Evolutionary conservation across 1,140 invertebrate species (phyloP), one percentile per base, ranked within the genome.

Genomic region (Bombyx mandarina): DNA sequence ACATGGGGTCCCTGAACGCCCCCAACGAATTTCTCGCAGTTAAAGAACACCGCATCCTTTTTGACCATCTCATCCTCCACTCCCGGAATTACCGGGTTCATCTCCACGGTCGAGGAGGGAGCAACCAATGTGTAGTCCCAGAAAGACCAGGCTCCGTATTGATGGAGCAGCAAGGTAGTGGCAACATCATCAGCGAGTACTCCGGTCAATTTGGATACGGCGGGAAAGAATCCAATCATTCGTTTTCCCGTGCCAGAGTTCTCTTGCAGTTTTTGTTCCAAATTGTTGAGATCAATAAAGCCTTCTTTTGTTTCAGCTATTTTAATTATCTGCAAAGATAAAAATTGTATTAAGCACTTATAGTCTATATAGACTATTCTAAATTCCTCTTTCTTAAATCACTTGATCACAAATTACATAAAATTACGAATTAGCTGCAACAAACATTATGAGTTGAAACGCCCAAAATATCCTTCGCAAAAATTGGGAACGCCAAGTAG

Each of bases 71-170:
- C 90, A 66, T 92, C 90, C 54, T 91, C 89, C 42, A 93, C 92
- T 43, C 91, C 91, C 3, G 91, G 87, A 52, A 93, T 67, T 60
- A 78, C 84, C 0, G 96, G 95, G 77, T 98, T 98, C 95, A 98
- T 96, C 70, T 97, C 93, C 61, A 98, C 91, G 47, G 90, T 88
- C 0, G 93, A 88, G 69, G 94, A 95, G 0, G 96, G 95, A 2
- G 94, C 96, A 51, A 94, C 94, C 7, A 95, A 90, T 5, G 95
- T 95, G 82, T 96, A 98, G 83, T 98, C 96, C 95, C 96, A 98
- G 69, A 98, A 93, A 3, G 94, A 92, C 54, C 96, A 89, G 3
- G 95, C 96, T 3, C 92, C 93, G 74, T 96, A 94, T 67, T 93
- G 92, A 73, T 97, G 95, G 7, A 98, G 88, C 1, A 96, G 80